Evolutionary conservation across 2,888 invertebrate genomes (phyloP), one percentile per base, ranked within the genome.

Genomic region (Mellilla xanthometata): DNA sequence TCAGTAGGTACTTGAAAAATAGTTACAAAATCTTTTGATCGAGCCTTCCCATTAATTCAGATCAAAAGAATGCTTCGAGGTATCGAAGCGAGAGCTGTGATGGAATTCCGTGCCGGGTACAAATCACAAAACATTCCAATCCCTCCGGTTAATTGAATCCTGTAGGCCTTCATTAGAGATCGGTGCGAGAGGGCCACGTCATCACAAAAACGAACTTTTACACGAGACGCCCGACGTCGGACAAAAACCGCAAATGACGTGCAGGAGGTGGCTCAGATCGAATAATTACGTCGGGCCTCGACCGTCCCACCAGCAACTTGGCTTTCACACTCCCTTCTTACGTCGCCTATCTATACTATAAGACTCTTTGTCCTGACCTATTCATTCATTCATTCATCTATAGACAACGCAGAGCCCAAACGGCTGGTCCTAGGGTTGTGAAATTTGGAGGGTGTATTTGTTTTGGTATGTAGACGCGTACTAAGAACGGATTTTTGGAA

Each of bases 81-180:
- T 65, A 65, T 63, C 66, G 73, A 76, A 75, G 24, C 24, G 71
- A 68, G 60, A 66, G 70, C 76, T 74, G 69, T 77, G 78, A 82
- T 82, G 71, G 77, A 78, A 83, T 83, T 76, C 72, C 74, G 74
- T 69, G 68, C 70, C 65, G 69, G 65, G 77, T 72, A 81, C 79
- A 83, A 84, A 84, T 84, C 82, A 82, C 83, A 80, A 82, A 84
- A 81, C 84, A 85, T 85, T 84, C 81, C 82, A 70, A 79, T 80
- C 76, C 75, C 80, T 72, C 64, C 72, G 74, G 78, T 82, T 86
- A 87, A 87, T 86, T 84, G 86, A 86, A 86, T 84, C 76, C 82
- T 74, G 81, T 78, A 81, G 80, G 78, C 85, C 84, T 83, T 85
- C 83, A 87, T 87, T 87, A 87, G 75, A 70, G 70, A 62, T 46